A percentile compares a stretch with the other conserved stretches of the same genome.
Evolutionary conservation across 1,140 invertebrate species (phyloP).

Genomic region (Mya arenaria): DNA sequence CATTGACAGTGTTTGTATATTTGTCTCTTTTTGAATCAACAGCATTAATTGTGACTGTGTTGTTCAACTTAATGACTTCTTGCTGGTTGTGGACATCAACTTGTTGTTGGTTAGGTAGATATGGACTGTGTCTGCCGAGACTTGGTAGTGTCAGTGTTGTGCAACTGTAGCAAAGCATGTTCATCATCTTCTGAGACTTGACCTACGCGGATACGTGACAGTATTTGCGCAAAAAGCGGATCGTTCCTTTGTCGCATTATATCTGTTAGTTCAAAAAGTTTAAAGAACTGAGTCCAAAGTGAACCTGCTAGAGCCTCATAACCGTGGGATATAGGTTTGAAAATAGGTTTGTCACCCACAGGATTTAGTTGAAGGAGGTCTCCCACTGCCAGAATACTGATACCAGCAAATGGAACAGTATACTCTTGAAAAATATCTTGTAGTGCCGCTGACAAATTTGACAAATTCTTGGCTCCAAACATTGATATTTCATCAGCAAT

Average conservation of each 20-base stretch:
- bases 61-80: no score
- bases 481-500: conserved; percentile 39
- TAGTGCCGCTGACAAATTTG: neutral
- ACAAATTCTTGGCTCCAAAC: conserved; percentile 6
- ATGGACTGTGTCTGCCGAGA: no score
- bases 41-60: no score
- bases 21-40: conserved; percentile 31
- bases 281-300: conserved; percentile 30
- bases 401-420: conserved; percentile 37
- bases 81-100: no score
- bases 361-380: conserved; percentile 49
- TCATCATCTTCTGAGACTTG: conserved; percentile 37
- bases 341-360: conserved; percentile 45
- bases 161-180: neutral
- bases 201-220: conserved; percentile 43
- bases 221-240: conserved; percentile 39
- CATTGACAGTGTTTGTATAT: conserved; percentile 18
- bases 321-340: conserved; percentile 12
- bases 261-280: neutral
- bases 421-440: conserved; percentile 17
- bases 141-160: conserved; percentile 33
- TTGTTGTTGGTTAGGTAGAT: no score
- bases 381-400: conserved; percentile 45
- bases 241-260: conserved; percentile 50
- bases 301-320: conserved; percentile 22